Base-by-base conservation (phyloP, 64 coral and sea anemone species). In the Montipora cactus region DNA sequence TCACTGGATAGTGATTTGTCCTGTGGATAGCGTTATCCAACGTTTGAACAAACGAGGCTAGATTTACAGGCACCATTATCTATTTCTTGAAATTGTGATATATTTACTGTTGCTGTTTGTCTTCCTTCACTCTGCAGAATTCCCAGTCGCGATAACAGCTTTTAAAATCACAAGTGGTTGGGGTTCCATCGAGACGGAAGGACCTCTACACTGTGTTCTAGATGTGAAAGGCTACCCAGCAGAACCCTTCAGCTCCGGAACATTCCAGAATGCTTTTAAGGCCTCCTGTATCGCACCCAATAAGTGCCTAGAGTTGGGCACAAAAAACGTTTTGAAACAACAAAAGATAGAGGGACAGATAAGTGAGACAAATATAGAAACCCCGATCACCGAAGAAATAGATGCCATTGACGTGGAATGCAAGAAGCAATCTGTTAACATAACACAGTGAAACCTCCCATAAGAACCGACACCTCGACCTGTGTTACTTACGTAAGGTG, bases 321-420 rank as follows among this genome's bases (percentile, higher is more conserved):
- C 66, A 69, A 87, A 47, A 48, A 55, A 87, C 61, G 67, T 87
- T 5, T 66, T 87, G 18, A 87, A 87, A 20, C 84, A 87, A 50
- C 84, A 14, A 44, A 87, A 74, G 44, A 72, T 87, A 5, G 84
- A 87, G 44, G 14, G 55, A 50, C 64, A 50, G 6, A 67, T 73
- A 16, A 22, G 9, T 67, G 67, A 87, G n/a, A 73, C 45, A 18
- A 47, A 85, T 25, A 23, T 85, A n/a, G 47, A 47, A 73, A 44
- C 51, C 67, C 73, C 1, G 46, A 45, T n/a, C 7, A 37, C 47
- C 0, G 45, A 44, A 25, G 66, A 10, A 49, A 87, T 87, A 1
- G 64, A 73, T 12, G 7, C 7, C 5, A 47, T 87, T 15, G 67
- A 87, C 3, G 50, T 0, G 44, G 64, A 50, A 13, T 73, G 66